A percentile compares a stretch with the other conserved stretches of the same genome.
Conservation (phyloP, 23 tunicate species). For the Pegea sp. region DNA sequence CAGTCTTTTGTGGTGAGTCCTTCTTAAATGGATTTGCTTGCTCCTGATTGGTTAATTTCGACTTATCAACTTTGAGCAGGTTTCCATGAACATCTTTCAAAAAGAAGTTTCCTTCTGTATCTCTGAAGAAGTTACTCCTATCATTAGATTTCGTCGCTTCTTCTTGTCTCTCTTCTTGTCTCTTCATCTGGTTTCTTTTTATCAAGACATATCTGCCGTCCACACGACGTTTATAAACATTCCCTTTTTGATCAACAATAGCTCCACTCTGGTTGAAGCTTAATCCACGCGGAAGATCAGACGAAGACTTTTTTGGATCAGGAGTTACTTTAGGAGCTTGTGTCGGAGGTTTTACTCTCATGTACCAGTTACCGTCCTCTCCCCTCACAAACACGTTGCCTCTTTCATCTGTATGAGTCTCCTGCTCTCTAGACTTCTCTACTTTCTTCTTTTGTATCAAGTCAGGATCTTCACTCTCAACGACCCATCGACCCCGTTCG, state of each 20-base stretch:
- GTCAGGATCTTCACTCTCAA: neutral
- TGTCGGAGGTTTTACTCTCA: conserved; percentile 42
- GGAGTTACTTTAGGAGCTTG: neutral
- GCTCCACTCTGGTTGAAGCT: conserved; percentile 13
- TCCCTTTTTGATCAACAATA: conserved; percentile 27
- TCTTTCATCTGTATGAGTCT: conserved; percentile 14
- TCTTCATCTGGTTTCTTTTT: neutral
- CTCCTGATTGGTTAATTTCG: neutral
- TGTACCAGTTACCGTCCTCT: conserved; percentile 70
- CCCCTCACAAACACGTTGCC: conserved; percentile 58
- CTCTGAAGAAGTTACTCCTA: conserved; percentile 10
- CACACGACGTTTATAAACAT: conserved; percentile 11
- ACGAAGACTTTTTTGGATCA: neutral
- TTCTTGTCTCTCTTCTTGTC: neutral
- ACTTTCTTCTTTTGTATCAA: neutral
- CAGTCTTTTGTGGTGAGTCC: neutral
- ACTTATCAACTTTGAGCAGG: conserved; percentile 14
- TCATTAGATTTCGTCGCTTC: neutral
- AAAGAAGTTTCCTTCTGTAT: conserved; percentile 28
- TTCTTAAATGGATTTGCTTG: neutral
- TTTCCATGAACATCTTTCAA: conserved; percentile 47
- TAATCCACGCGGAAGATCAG: conserved; percentile 24
- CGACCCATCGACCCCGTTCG: conserved; percentile 37
- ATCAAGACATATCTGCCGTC: conserved; percentile 23
- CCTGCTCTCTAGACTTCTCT: neutral